Conservation (phyloP, 64 coral and sea anemone species). For the Exaiptasia diaphana region DNA sequence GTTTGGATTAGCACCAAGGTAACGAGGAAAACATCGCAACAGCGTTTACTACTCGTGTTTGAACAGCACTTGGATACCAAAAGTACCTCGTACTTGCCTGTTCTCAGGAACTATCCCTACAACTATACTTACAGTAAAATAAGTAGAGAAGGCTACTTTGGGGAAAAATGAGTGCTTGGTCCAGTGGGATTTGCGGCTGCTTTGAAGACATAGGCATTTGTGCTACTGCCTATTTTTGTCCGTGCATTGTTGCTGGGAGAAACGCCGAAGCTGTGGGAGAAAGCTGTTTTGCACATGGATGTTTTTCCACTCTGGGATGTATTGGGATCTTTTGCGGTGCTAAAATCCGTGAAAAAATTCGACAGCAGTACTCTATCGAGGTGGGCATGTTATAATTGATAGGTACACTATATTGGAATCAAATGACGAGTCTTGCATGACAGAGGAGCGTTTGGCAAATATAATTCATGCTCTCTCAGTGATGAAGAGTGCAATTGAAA, state of each 20-base stretch:
- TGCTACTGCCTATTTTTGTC: slow-evolving; percentile 32
- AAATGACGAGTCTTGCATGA: no score
- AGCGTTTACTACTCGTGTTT: neutral
- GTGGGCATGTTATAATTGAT: slow-evolving; percentile 13
- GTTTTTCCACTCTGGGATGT: slow-evolving; percentile 27
- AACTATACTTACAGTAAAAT: neutral
- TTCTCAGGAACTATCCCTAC: neutral
- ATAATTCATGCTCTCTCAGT: neutral
- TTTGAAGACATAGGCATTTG: slow-evolving; percentile 49
- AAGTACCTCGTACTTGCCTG: neutral
- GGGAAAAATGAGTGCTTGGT: slow-evolving; percentile 47
- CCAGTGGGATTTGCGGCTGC: slow-evolving; percentile 44
- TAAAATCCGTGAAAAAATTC: slow-evolving; percentile 37
- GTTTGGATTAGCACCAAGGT: neutral
- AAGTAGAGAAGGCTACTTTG: neutral
- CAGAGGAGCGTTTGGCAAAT: no score
- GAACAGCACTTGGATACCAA: neutral
- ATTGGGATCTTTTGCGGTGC: slow-evolving; percentile 60
- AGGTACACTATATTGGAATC: no score
- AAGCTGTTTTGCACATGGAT: slow-evolving; percentile 39
- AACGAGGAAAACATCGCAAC: neutral
- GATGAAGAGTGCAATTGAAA: neutral
- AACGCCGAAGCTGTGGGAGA: slow-evolving; percentile 46
- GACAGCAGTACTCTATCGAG: slow-evolving; percentile 24
- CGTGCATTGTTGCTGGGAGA: slow-evolving; percentile 38